Percentiles rank a stretch among this genome's conserved stretches.
phyloP scores from a whole-genome alignment of 2,113 vertebrate genomes.

The Lanius ludovicianus region DNA sequence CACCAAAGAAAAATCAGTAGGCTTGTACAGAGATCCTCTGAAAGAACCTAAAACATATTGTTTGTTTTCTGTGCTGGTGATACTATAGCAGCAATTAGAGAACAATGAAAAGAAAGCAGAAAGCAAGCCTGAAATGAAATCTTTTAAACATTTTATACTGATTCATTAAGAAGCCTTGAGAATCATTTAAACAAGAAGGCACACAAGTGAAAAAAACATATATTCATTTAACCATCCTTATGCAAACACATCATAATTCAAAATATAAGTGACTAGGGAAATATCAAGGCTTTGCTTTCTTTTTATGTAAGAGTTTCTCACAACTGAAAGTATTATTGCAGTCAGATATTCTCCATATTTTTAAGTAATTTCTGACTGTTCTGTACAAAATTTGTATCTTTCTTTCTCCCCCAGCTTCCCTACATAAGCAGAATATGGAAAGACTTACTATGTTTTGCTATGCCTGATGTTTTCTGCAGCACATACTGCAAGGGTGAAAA shows the following conservation, averaged over 20 bases:
- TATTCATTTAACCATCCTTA: not conserved
- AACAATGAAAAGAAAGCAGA: not conserved
- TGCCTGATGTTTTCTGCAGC: not conserved
- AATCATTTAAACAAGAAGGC: not conserved
- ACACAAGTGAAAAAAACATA: not conserved
- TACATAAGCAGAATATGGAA: conserved; percentile 21
- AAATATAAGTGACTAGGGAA: not conserved
- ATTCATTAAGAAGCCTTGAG: not conserved
- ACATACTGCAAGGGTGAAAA: not conserved
- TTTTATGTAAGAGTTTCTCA: not conserved
- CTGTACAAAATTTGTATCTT: not conserved
- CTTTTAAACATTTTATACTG: not conserved
- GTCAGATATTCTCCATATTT: not conserved
- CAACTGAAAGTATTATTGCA: not conserved
- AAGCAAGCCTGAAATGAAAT: not conserved
- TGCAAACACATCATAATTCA: not conserved
- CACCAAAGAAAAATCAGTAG: not conserved
- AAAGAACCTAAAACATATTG: not conserved
- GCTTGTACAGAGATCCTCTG: not conserved
- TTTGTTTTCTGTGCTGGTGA: not conserved
- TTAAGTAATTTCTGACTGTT: conserved; percentile 25
- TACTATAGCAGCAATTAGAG: not conserved
- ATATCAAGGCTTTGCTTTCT: not conserved
- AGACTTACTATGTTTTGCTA: not conserved
- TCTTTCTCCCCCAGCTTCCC: not conserved